Evolutionary conservation across 2,797 vertebrate genomes (phyloP), one percentile per base, ranked within the genome.

Genomic region (Forpus xanthops): DNA sequence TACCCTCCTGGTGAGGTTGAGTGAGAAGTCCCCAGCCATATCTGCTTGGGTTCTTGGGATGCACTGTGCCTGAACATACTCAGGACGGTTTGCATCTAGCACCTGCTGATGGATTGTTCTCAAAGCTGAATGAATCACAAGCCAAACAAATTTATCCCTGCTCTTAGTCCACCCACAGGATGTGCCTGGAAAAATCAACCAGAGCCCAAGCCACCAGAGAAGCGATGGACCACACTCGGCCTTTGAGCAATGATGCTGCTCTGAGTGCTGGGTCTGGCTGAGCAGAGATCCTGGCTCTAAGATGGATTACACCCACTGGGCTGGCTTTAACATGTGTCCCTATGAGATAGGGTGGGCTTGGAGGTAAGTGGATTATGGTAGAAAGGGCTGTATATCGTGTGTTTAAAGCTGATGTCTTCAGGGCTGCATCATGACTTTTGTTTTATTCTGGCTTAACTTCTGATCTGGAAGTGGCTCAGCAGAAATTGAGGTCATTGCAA

Each of bases 401-500:
- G 21, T 65, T 79, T 58, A 41, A 41, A 74, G 53, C 41, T 80
- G 41, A 50, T 78, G 68, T 50, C 58, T 89, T 87, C 45, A 52
- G 31, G 65, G 52, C 50, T 2, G 1, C 17, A 7, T 66, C n/a
- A 4, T 31, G 65, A 64, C 62, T 85, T 90, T 73, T 39, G 16
- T 31, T 71, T 68, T 72, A 66, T 75, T 31, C 62, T 65, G 81
- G 49, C 41, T 90, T 42, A 56, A 50, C 41, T 70, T 53, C 19
- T 52, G 45, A 8, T 75, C 87, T 89, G 85, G 85, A 89, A 87
- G 33, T 5, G 5, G 41, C n/a, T 87, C 1, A 0, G 82, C 42
- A 92, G 85, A 78, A 93, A 89, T 44, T 44, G 47, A 89, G 85
- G 79, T 90, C 75, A 85, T 8, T 66, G 65, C 35, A 62, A 75